Evolutionary conservation across 2,888 invertebrate species (phyloP).

Genomic region (Macaria notata): DNA sequence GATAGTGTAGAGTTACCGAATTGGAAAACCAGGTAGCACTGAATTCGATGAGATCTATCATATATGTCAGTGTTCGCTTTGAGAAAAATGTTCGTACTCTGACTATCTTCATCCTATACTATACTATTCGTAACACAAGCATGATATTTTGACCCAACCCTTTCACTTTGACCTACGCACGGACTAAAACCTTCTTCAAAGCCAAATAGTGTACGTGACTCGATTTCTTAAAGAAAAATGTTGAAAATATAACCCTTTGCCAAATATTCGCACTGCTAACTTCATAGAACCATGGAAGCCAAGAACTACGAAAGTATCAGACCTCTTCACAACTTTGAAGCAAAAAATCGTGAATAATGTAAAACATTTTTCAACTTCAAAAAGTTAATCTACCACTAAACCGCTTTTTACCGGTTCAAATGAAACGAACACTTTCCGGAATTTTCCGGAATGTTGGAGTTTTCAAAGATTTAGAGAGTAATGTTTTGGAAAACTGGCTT

Average conservation of each 20-base stretch:
- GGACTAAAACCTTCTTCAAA: not conserved
- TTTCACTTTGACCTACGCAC: not conserved
- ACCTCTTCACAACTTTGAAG: constrained; percentile 6
- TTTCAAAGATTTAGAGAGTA: constrained; percentile 26
- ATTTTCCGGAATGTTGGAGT: constrained; percentile 28
- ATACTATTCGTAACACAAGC: too few species aligned
- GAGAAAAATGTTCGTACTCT: too few species aligned
- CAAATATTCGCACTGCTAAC: constrained; percentile 3
- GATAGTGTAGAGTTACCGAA: too few species aligned
- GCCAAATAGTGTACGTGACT: constrained; percentile 5
- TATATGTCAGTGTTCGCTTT: too few species aligned
- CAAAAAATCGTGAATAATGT: constrained; percentile 30
- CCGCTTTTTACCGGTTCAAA: constrained; percentile 31
- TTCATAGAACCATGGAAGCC: constrained; percentile 3
- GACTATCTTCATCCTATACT: too few species aligned
- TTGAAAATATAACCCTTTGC: constrained; percentile 5
- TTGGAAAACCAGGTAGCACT: too few species aligned
- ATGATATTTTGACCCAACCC: not conserved
- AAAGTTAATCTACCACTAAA: constrained; percentile 35
- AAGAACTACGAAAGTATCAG: constrained; percentile 14
- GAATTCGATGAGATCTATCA: too few species aligned
- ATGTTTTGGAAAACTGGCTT: constrained; percentile 24
- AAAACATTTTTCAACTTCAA: constrained; percentile 35
- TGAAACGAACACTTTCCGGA: constrained; percentile 28
- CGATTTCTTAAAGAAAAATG: not conserved